These are phyloP conservation scores for Chrysolophus pictus DNA, from an alignment of 2,797 vertebrate genomes.

Conservation along the genomic window DNA sequence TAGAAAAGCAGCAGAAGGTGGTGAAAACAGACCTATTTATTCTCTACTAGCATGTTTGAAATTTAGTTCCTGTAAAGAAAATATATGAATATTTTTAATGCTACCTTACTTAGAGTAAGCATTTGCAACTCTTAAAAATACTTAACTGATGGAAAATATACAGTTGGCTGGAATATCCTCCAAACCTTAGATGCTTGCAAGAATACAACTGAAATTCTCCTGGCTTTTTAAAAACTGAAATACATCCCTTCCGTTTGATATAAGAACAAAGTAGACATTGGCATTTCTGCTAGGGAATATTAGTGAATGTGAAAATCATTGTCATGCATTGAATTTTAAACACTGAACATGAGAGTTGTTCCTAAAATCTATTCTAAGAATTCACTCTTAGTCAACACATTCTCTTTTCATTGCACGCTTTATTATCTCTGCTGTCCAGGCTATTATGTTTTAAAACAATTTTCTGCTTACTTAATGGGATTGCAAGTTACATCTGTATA, in stretches of 20 bases:
- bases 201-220: not conserved
- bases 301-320: not conserved
- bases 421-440: not conserved
- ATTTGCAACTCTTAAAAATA: constrained; percentile 7
- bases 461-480: constrained; percentile 39
- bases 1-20: not conserved
- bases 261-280: not conserved
- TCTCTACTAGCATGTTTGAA: not conserved
- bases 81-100: constrained; percentile 4
- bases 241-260: not conserved
- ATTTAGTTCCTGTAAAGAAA: constrained; percentile 18
- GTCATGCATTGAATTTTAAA: not conserved
- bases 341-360: not conserved
- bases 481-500: not conserved
- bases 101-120: not conserved
- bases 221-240: not conserved
- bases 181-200: not conserved
- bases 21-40: not conserved
- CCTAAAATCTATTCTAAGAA: not conserved
- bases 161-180: not conserved
- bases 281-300: not conserved
- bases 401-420: not conserved
- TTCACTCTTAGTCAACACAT: not conserved
- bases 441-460: constrained; percentile 1
- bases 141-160: not conserved